Evolutionary conservation across 2,113 vertebrate genomes (phyloP).

Genomic region (Brachionichthys hirsutus): DNA sequence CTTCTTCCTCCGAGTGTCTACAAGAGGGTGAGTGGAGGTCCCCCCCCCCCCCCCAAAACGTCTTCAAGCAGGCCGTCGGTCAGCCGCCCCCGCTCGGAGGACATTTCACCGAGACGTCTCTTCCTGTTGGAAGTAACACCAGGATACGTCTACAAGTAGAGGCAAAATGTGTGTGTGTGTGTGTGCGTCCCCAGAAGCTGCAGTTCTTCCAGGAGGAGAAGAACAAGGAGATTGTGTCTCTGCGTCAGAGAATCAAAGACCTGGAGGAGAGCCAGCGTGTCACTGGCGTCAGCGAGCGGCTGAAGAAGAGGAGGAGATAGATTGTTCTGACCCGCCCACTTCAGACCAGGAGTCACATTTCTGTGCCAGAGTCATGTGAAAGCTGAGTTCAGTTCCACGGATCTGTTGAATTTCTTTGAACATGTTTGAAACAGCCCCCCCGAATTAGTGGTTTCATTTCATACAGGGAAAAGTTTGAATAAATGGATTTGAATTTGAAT

Average conservation of each 20-base stretch:
- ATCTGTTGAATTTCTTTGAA: neutral
- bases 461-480: too few species aligned
- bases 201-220: conserved; percentile 70
- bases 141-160: too few species aligned
- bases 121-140: too few species aligned
- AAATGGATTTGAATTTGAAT: too few species aligned
- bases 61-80: too few species aligned
- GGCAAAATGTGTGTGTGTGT: neutral
- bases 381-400: neutral
- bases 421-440: too few species aligned
- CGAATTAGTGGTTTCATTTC: too few species aligned
- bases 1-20: conserved; percentile 84
- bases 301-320: conserved; percentile 53
- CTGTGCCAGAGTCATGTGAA: neutral
- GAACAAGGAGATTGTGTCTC: conserved; percentile 53
- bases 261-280: conserved; percentile 55
- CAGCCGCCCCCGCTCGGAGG: too few species aligned
- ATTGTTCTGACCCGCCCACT: conserved; percentile 1
- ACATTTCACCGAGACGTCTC: too few species aligned
- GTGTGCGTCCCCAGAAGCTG: conserved; percentile 60
- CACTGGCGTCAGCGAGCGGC: neutral
- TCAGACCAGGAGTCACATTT: neutral
- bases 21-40: conserved; percentile 88
- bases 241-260: conserved; percentile 66
- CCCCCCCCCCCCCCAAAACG: too few species aligned